Evolutionary conservation across 2,113 vertebrate genomes (phyloP).

Genomic region (Cyprinodon tularosa): DNA sequence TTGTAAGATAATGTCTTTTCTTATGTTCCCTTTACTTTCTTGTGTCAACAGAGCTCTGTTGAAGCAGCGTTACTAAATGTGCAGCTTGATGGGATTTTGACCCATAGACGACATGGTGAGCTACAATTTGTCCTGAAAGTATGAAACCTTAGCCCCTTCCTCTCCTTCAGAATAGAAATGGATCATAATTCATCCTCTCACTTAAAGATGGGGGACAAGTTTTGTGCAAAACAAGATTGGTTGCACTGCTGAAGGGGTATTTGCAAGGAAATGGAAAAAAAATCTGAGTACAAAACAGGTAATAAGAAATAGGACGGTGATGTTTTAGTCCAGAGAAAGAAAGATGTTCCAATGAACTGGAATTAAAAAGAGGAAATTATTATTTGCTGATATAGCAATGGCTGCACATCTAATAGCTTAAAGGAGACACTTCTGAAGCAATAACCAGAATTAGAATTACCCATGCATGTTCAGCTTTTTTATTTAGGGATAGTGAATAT

Average conservation of each 20-base stretch:
- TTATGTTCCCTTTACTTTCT: slow-evolving; percentile 65
- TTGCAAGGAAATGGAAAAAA: slow-evolving; percentile 48
- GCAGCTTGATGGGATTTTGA: slow-evolving; percentile 50
- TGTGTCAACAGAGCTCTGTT: slow-evolving; percentile 63
- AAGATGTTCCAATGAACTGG: slow-evolving; percentile 17
- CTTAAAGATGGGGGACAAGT: slow-evolving; percentile 40
- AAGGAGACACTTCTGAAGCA: slow-evolving; percentile 51
- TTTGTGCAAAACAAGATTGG: slow-evolving; percentile 55
- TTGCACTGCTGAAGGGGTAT: slow-evolving; percentile 44
- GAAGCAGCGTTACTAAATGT: slow-evolving; percentile 62
- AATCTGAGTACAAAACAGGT: slow-evolving; percentile 27
- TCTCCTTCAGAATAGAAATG: not conserved
- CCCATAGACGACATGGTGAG: slow-evolving; percentile 53
- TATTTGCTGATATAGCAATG: slow-evolving; percentile 41
- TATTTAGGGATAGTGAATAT: slow-evolving; percentile 38
- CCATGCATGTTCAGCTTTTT: slow-evolving; percentile 37
- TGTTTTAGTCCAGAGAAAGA: slow-evolving; percentile 27
- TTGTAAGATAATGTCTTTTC: slow-evolving; percentile 64
- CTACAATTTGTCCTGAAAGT: slow-evolving; percentile 59
- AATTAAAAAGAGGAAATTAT: slow-evolving; percentile 5
- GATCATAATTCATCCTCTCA: slow-evolving; percentile 41
- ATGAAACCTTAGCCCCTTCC: slow-evolving; percentile 25
- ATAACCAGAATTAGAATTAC: slow-evolving; percentile 43
- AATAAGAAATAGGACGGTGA: slow-evolving; percentile 30
- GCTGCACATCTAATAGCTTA: slow-evolving; percentile 39